Evolutionary conservation across 2,113 vertebrate species (phyloP), one percentile per base, ranked within the genome.

Genomic region (Romanogobio albipinnatus): DNA sequence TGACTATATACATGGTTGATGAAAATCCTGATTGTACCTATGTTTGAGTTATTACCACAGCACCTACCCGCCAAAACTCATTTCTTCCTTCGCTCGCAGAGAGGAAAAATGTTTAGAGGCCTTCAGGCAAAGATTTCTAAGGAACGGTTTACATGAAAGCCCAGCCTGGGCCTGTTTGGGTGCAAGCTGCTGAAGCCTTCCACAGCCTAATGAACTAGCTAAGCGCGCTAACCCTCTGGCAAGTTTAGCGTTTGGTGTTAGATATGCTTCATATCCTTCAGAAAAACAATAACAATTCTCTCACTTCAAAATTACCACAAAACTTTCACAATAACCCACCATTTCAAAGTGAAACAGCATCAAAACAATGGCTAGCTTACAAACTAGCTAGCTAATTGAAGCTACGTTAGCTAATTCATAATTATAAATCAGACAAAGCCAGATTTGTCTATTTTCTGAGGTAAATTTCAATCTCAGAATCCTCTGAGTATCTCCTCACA

Each of bases 81-180:
- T 79, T 79, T 79, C 36, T 79, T 39, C 56, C n/a, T 45, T 29
- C 2, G 1, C 58, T 29, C 6, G 4, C n/a, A 80, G 36, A 80
- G 6, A 62, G 39, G 77, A 47, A 29, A 58, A 64, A 79, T 61
- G 15, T 62, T 49, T 10, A 8, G 24, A 64, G 59, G 59, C 77
- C 77, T 80, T 80, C 59, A 80, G 59, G 43, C 77, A 80, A 80
- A 8, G 59, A 64, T 80, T 39, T 64, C 59, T 29, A 49, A 43
- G 36, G 56, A 61, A 64, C 0, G 13, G 7, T 64, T 80, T 80
- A 64, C 58, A 45, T 49, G n/a, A 64, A 80, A 80, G 56, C 14
- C 43, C 29, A 15, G n/a, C n/a, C 43, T 64, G 7, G 14, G 77
- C 1, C 17, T 47, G 43, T 43, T 64, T 58, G 29, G 29, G 29